These are phyloP conservation scores for Botia kubotai DNA, from an alignment of 2,797 vertebrate genomes.

Conservation along the genomic window DNA sequence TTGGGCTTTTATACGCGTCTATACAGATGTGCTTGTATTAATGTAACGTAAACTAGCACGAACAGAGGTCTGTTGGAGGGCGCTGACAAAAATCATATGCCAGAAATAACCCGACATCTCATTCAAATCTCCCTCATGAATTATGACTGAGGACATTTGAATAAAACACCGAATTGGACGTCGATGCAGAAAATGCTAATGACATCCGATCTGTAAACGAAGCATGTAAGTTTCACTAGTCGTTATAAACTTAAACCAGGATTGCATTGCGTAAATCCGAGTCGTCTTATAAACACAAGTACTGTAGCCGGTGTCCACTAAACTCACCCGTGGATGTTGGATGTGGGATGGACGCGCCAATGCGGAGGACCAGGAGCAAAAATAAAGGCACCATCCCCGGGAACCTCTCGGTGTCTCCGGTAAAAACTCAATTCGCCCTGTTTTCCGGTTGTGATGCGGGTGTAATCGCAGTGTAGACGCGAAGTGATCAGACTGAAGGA, in stretches of 20 bases:
- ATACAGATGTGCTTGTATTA: background rate
- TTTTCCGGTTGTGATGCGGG: conserved; percentile 1
- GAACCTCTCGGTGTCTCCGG: conserved; percentile 7
- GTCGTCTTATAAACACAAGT: background rate
- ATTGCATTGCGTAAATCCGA: background rate
- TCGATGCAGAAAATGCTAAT: background rate
- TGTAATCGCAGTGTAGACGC: background rate
- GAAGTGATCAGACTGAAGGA: background rate
- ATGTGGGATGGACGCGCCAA: conserved; percentile 57
- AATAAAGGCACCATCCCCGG: conserved; percentile 52
- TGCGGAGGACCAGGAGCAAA: conserved; percentile 53
- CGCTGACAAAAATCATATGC: conserved; percentile 9
- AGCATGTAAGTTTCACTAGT: background rate
- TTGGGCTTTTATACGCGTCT: too few relatives aligned
- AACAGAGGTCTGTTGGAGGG: conserved; percentile 15
- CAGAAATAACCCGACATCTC: conserved; percentile 24
- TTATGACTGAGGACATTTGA: conserved; percentile 23
- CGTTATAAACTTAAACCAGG: background rate
- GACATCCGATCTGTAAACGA: background rate
- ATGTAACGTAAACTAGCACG: conserved; percentile 2
- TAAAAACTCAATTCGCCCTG: background rate
- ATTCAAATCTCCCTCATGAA: conserved; percentile 33
- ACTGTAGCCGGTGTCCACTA: conserved; percentile 2
- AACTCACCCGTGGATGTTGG: conserved; percentile 57
- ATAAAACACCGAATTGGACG: conserved; percentile 17